Conservation (phyloP, 2,113 vertebrate species). For the Anas platyrhynchos region DNA sequence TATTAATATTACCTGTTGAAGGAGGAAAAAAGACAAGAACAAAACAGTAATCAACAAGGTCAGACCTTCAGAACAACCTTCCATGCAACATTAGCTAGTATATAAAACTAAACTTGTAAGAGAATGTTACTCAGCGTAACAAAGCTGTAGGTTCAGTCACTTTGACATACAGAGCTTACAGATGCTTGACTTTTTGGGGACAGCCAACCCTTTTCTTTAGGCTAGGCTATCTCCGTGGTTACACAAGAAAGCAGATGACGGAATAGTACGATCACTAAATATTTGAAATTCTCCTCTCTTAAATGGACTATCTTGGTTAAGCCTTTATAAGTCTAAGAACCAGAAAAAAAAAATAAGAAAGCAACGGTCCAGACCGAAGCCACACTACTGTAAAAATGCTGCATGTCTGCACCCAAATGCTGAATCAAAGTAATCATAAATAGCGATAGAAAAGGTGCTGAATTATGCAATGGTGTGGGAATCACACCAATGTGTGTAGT, state of each 20-base stretch:
- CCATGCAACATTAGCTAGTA: background rate
- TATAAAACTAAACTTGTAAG: background rate
- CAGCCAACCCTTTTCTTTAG: background rate
- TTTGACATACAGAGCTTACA: background rate
- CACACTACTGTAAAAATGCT: background rate
- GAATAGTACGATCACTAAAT: background rate
- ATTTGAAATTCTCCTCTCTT: background rate
- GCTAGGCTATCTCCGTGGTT: background rate
- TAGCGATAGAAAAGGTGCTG: background rate
- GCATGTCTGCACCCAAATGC: background rate
- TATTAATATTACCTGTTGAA: slow-evolving; percentile 97
- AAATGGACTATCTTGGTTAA: background rate
- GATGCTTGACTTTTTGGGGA: background rate
- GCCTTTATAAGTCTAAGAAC: background rate
- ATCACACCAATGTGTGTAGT: background rate
- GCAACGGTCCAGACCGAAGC: background rate
- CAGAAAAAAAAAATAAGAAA: background rate
- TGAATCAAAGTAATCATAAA: background rate
- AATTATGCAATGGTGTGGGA: background rate
- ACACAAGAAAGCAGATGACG: background rate
- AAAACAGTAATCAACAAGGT: slow-evolving; percentile 63
- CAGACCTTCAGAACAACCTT: background rate
- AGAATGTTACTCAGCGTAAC: background rate
- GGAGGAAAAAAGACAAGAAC: slow-evolving; percentile 61
- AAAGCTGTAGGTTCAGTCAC: background rate